Evolutionary conservation across 2,888 invertebrate species (phyloP).

Genomic region (Dasysyrphus albostriatus): DNA sequence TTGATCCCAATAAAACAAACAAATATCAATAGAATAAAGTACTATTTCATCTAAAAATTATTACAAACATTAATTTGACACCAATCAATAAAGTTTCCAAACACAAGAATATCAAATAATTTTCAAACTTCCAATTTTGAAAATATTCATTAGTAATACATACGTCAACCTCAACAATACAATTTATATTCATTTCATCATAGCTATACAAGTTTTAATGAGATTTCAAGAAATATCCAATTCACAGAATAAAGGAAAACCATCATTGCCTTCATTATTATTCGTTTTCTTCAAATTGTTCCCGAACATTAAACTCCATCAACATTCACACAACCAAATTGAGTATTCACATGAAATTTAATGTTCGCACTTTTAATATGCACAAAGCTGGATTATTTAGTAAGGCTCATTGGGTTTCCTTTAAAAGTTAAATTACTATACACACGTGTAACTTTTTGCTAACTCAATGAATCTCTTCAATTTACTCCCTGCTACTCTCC

Average conservation of each 20-base stretch:
- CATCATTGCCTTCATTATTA: conserved; percentile 3
- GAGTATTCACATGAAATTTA: neutral
- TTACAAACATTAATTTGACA: no score
- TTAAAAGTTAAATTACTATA: neutral
- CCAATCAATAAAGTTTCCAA: neutral
- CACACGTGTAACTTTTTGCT: neutral
- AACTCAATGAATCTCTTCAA: conserved; percentile 2
- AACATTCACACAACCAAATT: no score
- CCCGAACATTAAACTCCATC: neutral
- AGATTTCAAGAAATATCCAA: conserved; percentile 1
- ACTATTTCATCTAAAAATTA: no score
- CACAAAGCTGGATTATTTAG: neutral
- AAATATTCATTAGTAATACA: neutral
- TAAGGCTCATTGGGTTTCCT: neutral
- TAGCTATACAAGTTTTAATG: conserved; percentile 11
- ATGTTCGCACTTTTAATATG: conserved; percentile 1
- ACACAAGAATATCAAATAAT: neutral
- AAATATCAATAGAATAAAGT: no score
- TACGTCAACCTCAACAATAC: neutral
- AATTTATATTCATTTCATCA: conserved; percentile 3
- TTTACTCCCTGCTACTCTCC: neutral
- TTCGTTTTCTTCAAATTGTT: neutral
- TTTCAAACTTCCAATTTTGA: neutral
- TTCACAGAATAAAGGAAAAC: neutral
- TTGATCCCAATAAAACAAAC: no score